Evolutionary conservation across 2,888 invertebrate genomes (phyloP), one percentile per base, ranked within the genome.

Genomic region (Tolmerus cingulatus): DNA sequence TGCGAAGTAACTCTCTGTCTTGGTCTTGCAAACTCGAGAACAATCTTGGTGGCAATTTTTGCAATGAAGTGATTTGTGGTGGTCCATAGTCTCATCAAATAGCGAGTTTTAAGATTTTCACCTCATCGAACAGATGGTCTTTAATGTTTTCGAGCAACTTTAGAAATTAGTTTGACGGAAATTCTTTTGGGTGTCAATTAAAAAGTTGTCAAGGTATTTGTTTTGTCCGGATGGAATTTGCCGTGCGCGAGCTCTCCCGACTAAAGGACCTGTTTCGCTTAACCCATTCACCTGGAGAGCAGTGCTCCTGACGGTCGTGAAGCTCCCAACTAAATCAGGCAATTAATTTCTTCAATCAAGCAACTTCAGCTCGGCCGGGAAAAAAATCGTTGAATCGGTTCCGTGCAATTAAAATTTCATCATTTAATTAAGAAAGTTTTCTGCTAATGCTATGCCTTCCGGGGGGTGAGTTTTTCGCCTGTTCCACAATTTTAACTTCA

Each of bases 321-420:
- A 34, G 81, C 51, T 34, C 55, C 55, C 46, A 55, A 81, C 81
- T 30, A 81, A 81, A 51, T 51, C 81, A 51, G 55, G 81, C 81
- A 81, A 81, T 81, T 81, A 81, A 81, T 81, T 81, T 81, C 81
- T 81, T 81, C 81, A 81, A 78, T 37, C 19, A 81, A 81, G 40
- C 34, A 46, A 46, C 40, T 55, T 30, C 51, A 81, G 55, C n/a
- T 27, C n/a, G 81, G 55, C n/a, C 34, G 16, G 81, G 27, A 34
- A 81, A 81, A 79, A 81, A 81, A 55, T 81, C 81, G 27, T 81
- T 81, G 79, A 46, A 79, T 79, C 46, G 43, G 55, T 82, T 55
- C 82, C 55, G 84, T 84, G 66, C 66, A 66, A 84, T 84, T 84
- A 84, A 74, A 84, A 66, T 84, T 84, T 84, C 66, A 84, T 84